Evolutionary conservation across 2,888 invertebrate genomes (phyloP), one percentile per base, ranked within the genome.

Genomic region (Thelaira solivaga): DNA sequence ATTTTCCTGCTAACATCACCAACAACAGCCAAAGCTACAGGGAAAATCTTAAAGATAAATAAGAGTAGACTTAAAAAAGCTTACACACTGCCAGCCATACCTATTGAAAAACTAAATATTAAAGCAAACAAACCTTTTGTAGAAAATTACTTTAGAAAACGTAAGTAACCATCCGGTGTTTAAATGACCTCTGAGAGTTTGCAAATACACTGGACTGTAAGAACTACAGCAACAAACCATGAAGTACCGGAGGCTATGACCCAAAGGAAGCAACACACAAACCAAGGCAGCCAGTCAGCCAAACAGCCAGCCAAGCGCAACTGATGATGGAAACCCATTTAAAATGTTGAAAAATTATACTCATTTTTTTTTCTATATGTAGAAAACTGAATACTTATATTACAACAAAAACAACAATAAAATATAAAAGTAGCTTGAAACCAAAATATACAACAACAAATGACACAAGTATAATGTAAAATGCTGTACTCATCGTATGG

Each of bases 31-130:
- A 83, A 83, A 82, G 79, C 81, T 80, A 83, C 82, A 73, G 81
- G 82, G 5, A 83, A 86, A 85, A 86, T 86, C 87, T 86, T 86
- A 86, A 86, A 86, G 86, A 86, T 85, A 86, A 86, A 86, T 86
- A 86, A 61, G 34, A 47, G 39, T 11, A 20, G 31, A 61, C 41
- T 61, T 72, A 36, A 64, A 64, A 31, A 57, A 65, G 29, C 53
- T 36, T 67, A 74, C 47, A 69, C 55, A 22, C 53, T n/a, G n/a
- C 36, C 53, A 34, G 2, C 16, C 18, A 29, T n/a, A 20, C 20
- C 0, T 13, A 36, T 36, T 16, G 16, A 8, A 55, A 45, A 45
- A 29, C 10, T 16, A 5, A 36, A 51, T 62, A 29, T 53, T 41
- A 55, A 64, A 73, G 39, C 61, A 76, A 59, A 73, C 67, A 55